Evolutionary conservation across 2,888 invertebrate genomes (phyloP).

Genomic region (Molorchus minor): DNA sequence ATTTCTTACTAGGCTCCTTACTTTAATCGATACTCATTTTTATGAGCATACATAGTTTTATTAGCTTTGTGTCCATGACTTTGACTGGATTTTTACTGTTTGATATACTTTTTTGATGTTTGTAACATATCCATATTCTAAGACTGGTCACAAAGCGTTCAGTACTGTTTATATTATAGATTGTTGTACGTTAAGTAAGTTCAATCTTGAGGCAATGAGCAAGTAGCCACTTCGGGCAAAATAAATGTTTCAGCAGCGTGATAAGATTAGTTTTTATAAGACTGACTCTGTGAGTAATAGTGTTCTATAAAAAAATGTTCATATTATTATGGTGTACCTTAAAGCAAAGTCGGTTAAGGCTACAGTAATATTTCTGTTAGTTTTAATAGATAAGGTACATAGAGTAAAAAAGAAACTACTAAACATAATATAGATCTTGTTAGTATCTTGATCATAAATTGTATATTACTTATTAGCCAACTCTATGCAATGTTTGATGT

Average conservation of each 20-base stretch:
- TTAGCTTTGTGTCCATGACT: not conserved
- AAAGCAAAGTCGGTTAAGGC: constrained; percentile 12
- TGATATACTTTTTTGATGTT: not conserved
- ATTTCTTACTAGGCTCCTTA: constrained; percentile 3
- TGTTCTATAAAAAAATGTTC: constrained; percentile 34
- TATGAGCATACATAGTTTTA: too few species aligned
- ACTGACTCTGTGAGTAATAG: constrained; percentile 43
- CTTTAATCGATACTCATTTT: too few species aligned
- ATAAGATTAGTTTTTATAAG: constrained; percentile 43
- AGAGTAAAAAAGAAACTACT: too few species aligned
- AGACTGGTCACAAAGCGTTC: not conserved
- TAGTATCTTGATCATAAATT: too few species aligned
- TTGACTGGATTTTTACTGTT: not conserved
- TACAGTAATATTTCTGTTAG: not conserved
- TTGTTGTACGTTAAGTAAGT: constrained; percentile 5
- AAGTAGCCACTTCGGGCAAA: constrained; percentile 4
- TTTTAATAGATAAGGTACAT: too few species aligned
- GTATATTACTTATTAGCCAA: too few species aligned
- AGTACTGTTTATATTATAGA: constrained; percentile 1
- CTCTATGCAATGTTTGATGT: too few species aligned
- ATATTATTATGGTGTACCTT: constrained; percentile 22
- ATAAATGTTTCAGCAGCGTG: constrained; percentile 39
- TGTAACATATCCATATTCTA: not conserved
- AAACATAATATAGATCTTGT: too few species aligned
- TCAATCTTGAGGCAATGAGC: not conserved